A percentile compares a stretch with the other conserved stretches of the same genome.
These are phyloP conservation scores for Ochlodes sylvanus DNA, from an alignment of 2,888 invertebrate genomes.

Conservation along the genomic window DNA sequence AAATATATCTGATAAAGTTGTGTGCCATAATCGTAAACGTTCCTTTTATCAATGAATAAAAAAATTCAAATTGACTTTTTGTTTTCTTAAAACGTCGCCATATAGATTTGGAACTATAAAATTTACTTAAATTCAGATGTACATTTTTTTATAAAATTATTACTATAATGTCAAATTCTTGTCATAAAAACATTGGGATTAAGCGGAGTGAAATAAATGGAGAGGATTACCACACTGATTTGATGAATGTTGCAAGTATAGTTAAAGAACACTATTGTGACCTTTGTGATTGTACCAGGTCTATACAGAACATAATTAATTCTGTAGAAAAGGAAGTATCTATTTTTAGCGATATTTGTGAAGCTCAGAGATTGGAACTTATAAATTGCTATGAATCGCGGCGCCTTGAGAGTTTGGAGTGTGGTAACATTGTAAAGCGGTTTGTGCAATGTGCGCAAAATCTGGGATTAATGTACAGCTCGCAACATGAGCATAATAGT, in stretches of 20 bases:
- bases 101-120: background rate
- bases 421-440: slow-evolving; percentile 46
- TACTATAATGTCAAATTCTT: slow-evolving; percentile 1
- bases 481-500: slow-evolving; percentile 14
- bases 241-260: background rate
- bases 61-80: background rate
- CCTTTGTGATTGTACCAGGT: slow-evolving; percentile 42
- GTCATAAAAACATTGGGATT: background rate
- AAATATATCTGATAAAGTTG: background rate
- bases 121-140: background rate
- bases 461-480: background rate
- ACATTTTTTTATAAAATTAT: background rate
- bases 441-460: slow-evolving; percentile 50
- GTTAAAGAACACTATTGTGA: slow-evolving; percentile 44
- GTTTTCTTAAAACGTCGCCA: background rate
- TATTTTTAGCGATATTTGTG: slow-evolving; percentile 40
- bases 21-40: background rate
- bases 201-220: background rate
- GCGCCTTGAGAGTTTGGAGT: slow-evolving; percentile 45
- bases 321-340: slow-evolving; percentile 11
- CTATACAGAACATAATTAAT: slow-evolving; percentile 39
- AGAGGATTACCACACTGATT: background rate
- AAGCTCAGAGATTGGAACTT: slow-evolving; percentile 41
- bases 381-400: slow-evolving; percentile 47
- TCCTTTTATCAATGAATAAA: background rate